phyloP scores from a whole-genome alignment of 2,113 vertebrate genomes.

The Dendrocopos noguchii region DNA sequence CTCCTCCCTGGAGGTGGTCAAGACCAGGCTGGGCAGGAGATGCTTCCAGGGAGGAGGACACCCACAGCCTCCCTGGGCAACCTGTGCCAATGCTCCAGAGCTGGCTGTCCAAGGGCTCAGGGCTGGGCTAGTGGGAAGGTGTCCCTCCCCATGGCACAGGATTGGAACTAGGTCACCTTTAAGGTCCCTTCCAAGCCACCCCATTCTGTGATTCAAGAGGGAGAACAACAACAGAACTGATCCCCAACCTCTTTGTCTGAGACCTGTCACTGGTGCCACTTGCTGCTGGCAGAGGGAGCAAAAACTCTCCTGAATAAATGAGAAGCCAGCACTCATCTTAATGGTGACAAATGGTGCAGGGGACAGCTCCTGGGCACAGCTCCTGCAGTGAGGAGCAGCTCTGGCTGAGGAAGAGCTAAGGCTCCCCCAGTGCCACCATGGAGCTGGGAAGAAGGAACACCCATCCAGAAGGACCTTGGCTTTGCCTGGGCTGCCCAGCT shows the following conservation, averaged over 20 bases:
- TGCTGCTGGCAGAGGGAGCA: background rate
- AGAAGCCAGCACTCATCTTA: rapidly evolving
- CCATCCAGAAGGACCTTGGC: rapidly evolving
- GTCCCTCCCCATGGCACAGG: too few relatives aligned
- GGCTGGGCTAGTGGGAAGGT: too few relatives aligned
- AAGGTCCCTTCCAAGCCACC: too few relatives aligned
- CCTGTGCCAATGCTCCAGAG: too few relatives aligned
- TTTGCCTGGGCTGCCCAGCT: rapidly evolving
- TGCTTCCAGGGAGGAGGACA: too few relatives aligned
- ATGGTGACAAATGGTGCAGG: background rate
- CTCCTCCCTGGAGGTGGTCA: too few relatives aligned
- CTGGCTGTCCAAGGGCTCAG: too few relatives aligned
- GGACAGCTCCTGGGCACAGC: background rate
- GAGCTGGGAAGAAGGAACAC: rapidly evolving
- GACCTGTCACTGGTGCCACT: rapidly evolving
- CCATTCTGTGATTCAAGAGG: too few relatives aligned
- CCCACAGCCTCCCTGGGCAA: too few relatives aligned
- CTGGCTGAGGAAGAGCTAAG: background rate
- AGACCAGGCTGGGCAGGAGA: too few relatives aligned
- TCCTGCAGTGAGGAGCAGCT: rapidly evolving
- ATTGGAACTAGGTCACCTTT: too few relatives aligned
- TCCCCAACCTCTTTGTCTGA: rapidly evolving
- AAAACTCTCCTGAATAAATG: background rate
- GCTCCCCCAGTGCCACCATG: rapidly evolving
- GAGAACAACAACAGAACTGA: background rate